Evolutionary conservation across 2,888 invertebrate species (phyloP).

Genomic region (Pandemis cinnamomeana): DNA sequence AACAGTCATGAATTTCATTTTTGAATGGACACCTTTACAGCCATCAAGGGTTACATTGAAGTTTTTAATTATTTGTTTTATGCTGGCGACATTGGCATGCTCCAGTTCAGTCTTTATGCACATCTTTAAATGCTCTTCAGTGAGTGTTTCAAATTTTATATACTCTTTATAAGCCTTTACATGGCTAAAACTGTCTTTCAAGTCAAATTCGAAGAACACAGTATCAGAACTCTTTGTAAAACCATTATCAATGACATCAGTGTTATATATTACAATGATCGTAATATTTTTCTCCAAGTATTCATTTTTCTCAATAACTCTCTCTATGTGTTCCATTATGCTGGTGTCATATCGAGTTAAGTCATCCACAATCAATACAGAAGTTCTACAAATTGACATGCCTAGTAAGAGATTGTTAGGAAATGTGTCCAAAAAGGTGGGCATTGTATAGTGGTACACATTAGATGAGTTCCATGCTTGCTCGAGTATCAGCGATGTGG

Average conservation of each 20-base stretch:
- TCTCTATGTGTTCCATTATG: constrained; percentile 55
- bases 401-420: constrained; percentile 67
- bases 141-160: constrained; percentile 66
- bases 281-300: constrained; percentile 63
- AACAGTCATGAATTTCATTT: constrained; percentile 68
- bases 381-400: constrained; percentile 65
- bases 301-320: constrained; percentile 64
- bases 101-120: constrained; percentile 70
- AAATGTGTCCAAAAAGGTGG: constrained; percentile 65
- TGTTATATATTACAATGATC: constrained; percentile 72
- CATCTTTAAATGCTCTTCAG: constrained; percentile 59
- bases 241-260: constrained; percentile 55
- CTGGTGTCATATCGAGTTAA: constrained; percentile 58
- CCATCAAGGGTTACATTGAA: constrained; percentile 75
- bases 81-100: constrained; percentile 50
- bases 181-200: constrained; percentile 56
- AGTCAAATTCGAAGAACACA: constrained; percentile 55
- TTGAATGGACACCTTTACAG: constrained; percentile 77
- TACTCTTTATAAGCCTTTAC: constrained; percentile 58
- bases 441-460: constrained; percentile 76
- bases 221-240: constrained; percentile 61
- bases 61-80: constrained; percentile 61
- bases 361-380: constrained; percentile 71
- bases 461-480: constrained; percentile 62
- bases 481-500: constrained; percentile 65